Percentiles rank a stretch among this genome's conserved stretches.
phyloP scores from a whole-genome alignment of 2,797 vertebrate genomes.

The Hypotaenidia okinawae region DNA sequence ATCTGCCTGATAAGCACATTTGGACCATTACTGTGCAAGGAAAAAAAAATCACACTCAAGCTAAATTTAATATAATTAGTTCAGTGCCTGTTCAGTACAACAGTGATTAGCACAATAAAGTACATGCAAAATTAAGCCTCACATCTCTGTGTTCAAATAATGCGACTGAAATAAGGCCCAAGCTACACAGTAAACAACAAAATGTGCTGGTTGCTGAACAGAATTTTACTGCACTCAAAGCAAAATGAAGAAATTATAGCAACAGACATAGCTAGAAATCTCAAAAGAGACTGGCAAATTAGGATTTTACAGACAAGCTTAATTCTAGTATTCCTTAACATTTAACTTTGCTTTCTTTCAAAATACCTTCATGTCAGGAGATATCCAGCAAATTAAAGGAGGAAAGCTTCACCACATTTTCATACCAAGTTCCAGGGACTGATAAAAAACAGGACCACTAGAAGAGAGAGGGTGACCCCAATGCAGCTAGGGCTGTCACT shows the following conservation, averaged over 20 bases:
- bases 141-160: not conserved
- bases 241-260: not conserved
- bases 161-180: not conserved
- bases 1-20: not conserved
- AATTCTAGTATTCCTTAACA: not conserved
- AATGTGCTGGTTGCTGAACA: not conserved
- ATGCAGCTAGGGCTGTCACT: not conserved
- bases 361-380: not conserved
- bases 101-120: not conserved
- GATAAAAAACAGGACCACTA: rapidly evolving
- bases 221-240: rapidly evolving
- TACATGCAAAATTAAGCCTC: not conserved
- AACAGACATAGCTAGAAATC: not conserved
- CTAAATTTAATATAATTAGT: not conserved
- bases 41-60: not conserved
- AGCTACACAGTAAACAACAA: not conserved
- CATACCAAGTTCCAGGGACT: not conserved
- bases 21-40: not conserved
- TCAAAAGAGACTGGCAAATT: not conserved
- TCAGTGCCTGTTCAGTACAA: not conserved
- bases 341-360: not conserved
- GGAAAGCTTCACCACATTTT: not conserved
- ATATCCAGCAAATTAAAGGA: not conserved
- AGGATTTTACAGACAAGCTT: not conserved
- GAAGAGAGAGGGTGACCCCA: not conserved